A percentile compares a stretch with the other conserved stretches of the same genome.
Conservation (phyloP, 2,113 vertebrate species). For the Pitta sordida region DNA sequence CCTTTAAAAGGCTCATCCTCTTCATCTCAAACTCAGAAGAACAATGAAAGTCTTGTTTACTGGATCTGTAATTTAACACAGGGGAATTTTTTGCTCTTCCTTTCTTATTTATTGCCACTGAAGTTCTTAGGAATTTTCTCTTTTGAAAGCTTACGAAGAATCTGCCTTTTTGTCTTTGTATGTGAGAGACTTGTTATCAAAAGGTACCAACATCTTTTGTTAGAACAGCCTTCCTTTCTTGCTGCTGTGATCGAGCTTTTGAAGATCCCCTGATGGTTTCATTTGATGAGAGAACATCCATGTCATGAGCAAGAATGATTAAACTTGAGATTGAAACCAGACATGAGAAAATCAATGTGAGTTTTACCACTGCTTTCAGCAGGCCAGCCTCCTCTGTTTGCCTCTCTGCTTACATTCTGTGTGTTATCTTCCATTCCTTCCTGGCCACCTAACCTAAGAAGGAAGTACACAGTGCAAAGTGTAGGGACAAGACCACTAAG, state of each 20-base stretch:
- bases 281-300: neutral
- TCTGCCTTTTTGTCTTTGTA: neutral
- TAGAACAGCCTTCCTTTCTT: neutral
- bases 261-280: neutral
- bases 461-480: neutral
- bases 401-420: neutral
- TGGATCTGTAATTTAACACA: neutral
- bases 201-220: neutral
- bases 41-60: neutral
- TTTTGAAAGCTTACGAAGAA: neutral
- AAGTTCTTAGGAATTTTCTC: neutral
- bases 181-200: neutral
- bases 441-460: neutral
- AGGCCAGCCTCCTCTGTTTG: neutral
- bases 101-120: neutral
- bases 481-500: neutral
- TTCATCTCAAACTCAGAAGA: neutral
- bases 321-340: neutral
- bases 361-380: neutral
- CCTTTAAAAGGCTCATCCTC: neutral
- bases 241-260: neutral
- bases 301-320: neutral
- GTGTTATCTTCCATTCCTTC: neutral
- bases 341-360: neutral
- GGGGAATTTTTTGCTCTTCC: rapidly evolving